Evolutionary conservation across 1,140 invertebrate species (phyloP), one percentile per base, ranked within the genome.

Genomic region (Micrasema minimum): DNA sequence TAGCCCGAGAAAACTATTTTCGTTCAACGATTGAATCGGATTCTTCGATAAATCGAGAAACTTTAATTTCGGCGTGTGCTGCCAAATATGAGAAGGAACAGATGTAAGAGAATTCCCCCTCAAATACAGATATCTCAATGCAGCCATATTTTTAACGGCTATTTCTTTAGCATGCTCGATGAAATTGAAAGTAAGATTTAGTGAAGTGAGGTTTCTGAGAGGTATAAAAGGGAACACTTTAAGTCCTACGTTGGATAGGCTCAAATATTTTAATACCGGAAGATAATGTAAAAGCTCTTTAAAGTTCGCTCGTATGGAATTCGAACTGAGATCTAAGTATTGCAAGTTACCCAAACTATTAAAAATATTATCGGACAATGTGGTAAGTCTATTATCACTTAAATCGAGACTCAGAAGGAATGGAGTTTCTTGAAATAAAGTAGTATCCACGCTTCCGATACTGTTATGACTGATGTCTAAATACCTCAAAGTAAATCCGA

Each of bases 201-300:
- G 85, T 62, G 87, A 86, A 41, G 91, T 88, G 66, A 94, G 82
- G 79, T 91, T 91, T 1, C 87, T 87, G 23, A 94, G 81, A 50
- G 91, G 90, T 66, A 94, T 83, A 76, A 87, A 81, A 38, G 94
- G 94, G 68, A 93, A 85, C 23, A 87, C 88, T 76, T 86, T 90
- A 65, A 95, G 87, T 37, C 91, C 91, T 78, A 92, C 90, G 78
- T 88, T 88, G 46, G 90, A 88, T 71, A 96, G 81, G 78, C 89
- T 90, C 57, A 96, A 85, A 77, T 90, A 86, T 78, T 91, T 88
- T 20, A 96, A 83, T 74, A 91, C 90, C 38, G 92, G 93, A 12
- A 94, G 87, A 80, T 95, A 94, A 77, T 95, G 91, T 76, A 95
- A 93, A n/a, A 96, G 85, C 79, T 96, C 93, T 76, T 94, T 94